phyloP scores from a whole-genome alignment of 2,113 vertebrate species.

The Plotosus lineatus region DNA sequence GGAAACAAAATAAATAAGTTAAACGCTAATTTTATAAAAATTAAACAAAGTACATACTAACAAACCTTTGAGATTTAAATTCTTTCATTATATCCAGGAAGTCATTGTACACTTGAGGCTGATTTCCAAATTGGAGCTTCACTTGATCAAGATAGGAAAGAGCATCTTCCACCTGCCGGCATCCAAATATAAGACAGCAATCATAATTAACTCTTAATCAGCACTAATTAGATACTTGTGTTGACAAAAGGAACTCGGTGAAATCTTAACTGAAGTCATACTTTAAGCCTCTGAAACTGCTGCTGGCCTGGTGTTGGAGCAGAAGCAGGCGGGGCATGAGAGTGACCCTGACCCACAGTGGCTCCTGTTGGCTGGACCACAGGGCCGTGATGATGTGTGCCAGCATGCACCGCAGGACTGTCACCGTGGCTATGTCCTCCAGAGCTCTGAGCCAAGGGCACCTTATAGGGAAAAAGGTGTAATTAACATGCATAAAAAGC shows the following conservation, averaged over 20 bases:
- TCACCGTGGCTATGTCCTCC: conserved; percentile 83
- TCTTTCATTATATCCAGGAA: conserved; percentile 99
- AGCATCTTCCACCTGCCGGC: conserved; percentile 89
- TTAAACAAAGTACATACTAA: not conserved
- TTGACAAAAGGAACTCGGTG: not conserved
- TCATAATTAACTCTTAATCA: not conserved
- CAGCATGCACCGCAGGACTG: conserved; percentile 80
- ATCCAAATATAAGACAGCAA: not conserved
- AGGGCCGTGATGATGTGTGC: conserved; percentile 82
- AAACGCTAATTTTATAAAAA: not conserved
- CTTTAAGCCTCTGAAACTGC: conserved; percentile 98
- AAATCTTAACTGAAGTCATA: conserved; percentile 49
- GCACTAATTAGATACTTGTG: not conserved
- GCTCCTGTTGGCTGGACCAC: conserved; percentile 80
- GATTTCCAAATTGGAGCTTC: conserved; percentile 97
- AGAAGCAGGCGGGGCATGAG: conserved; percentile 81
- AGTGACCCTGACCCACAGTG: conserved; percentile 80
- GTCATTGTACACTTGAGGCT: conserved; percentile 99
- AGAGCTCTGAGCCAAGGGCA: conserved; percentile 90
- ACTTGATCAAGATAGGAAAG: conserved; percentile 98
- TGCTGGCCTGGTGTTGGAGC: conserved; percentile 90
- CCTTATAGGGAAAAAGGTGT: conserved; percentile 66
- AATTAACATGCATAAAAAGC: not conserved
- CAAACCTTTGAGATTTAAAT: conserved; percentile 97
- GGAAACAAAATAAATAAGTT: too few relatives aligned